phyloP scores from a whole-genome alignment of 2,797 vertebrate genomes.

The Neopelma chrysocephalum region DNA sequence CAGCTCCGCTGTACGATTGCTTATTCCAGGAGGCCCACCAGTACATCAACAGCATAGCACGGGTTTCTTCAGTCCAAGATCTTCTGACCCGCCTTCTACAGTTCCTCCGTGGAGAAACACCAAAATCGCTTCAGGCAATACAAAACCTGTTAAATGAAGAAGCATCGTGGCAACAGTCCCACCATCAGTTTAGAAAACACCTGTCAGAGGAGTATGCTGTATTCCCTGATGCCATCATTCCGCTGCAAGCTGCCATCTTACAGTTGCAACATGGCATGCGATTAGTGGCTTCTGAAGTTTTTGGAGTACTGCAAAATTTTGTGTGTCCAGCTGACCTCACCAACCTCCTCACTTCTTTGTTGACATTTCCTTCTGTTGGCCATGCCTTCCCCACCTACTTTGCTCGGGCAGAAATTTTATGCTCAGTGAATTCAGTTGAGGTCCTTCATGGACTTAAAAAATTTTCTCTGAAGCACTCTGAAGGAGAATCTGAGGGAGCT shows the following conservation, averaged over 20 bases:
- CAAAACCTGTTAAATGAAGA: conserved; percentile 89
- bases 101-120: conserved; percentile 70
- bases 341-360: conserved; percentile 79
- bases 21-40: conserved; percentile 92
- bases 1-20: conserved; percentile 80
- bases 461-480: conserved; percentile 73
- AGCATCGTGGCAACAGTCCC: conserved; percentile 91
- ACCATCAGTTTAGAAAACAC: conserved; percentile 87
- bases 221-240: conserved; percentile 86
- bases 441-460: conserved; percentile 81
- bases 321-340: conserved; percentile 69
- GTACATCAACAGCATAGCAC: conserved; percentile 88
- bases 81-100: conserved; percentile 86
- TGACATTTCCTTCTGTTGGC: conserved; percentile 85
- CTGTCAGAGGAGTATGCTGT: conserved; percentile 85
- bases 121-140: conserved; percentile 76
- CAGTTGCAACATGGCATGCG: conserved; percentile 93
- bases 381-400: conserved; percentile 81
- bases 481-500: conserved; percentile 28
- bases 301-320: conserved; percentile 62
- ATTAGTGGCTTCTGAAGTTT: conserved; percentile 86
- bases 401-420: conserved; percentile 87
- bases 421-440: conserved; percentile 84
- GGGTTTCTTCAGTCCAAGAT: conserved; percentile 81
- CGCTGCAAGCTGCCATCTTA: conserved; percentile 85